Evolutionary conservation across 64 coral and sea anemone genomes (phyloP), one percentile per base, ranked within the genome.

Genomic region (Porites australiensis): DNA sequence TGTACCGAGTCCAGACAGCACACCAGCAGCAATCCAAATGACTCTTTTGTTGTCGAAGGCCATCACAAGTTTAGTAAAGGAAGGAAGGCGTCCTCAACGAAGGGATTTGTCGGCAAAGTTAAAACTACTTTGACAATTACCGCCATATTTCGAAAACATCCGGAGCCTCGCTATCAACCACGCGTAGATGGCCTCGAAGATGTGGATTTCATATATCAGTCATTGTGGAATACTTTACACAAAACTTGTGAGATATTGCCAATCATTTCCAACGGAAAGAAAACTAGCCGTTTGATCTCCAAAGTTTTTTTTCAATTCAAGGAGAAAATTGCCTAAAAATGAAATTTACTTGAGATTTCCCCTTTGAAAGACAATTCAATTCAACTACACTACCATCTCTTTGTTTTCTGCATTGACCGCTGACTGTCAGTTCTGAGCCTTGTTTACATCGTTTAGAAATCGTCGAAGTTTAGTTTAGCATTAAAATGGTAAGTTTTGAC

Each of bases 91-190:
- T 52, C 12, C 11, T 5, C 8, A 13, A 61, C 27, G 19, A 21
- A 88, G 69, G 16, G 14, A 13, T 44, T 58, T 74, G 84, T 88
- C 92, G 85, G 75, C 54, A 77, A 58, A 63, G 58, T 74, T 77
- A 5, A 88, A 18, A 23, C 14, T 3, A 27, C 49, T 93, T 81
- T 72, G 85, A 88, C 62, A n/a, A 20, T 52, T 46, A 78, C 85
- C 94, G 89, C 90, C 89, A 92, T 96, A 89, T 92, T 96, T 85
- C 82, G 67, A 89, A 92, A 73, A n/a, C 53, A 46, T 69, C 57
- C 20, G 53, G 27, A 18, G 21, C 49, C 13, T 78, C n/a, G 20
- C 27, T 77, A 77, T 79, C 91, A 54, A 47, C 44, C 79, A 79
- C 74, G 51, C 77, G 62, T 21, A 64, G 13, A 54, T 37, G 20